Base-by-base conservation (phyloP, 2,113 vertebrate species). In the Elephas maximus region DNA sequence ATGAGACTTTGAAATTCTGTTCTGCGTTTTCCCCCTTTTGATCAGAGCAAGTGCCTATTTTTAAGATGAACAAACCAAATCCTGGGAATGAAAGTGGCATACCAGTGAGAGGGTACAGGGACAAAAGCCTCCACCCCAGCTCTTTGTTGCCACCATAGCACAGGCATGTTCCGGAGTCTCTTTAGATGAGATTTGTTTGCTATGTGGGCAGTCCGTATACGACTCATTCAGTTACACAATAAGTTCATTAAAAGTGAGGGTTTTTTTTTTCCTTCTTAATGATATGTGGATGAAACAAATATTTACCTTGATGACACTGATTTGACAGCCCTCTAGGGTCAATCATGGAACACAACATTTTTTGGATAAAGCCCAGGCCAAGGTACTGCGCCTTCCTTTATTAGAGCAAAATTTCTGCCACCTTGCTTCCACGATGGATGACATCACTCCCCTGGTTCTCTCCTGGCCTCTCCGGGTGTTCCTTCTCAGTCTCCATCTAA, bases 401-500 rank as follows among this genome's bases (percentile, higher is more conserved):
- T 60, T 14, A 89, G 37, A 71, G 33, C 5, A 63, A 26, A 76
- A 24, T 74, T 60, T 88, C 60, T 79, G 45, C 17, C 6, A 5
- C 33, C 51, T 37, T 33, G 5, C 53, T 81, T 87, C 14, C 11
- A 24, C 44, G 33, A 67, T n/a, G 18, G 53, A 30, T 5, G 30
- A 18, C 30, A n/a, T 41, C 12, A 10, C 41, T 4, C 5, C 15
- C 2, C 45, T 51, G 12, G 2, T 21, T 48, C n/a, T 63, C 30
- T 78, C 20, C 15, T 44, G 0, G 0, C 51, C n/a, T 74, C 12
- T 17, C 30, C 79, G 33, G 45, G 0, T 76, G 1, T 53, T 4
- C 21, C 41, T 37, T 53, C 21, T 23, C 14, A 17, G 69, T 71
- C 2, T 24, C 45, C 81, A 5, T 41, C 30, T 93, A 57, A 7